Percentiles rank a stretch among this genome's conserved stretches.
Evolutionary conservation across 2,113 vertebrate species (phyloP).

Genomic region (Ictidomys tridecemlineatus): DNA sequence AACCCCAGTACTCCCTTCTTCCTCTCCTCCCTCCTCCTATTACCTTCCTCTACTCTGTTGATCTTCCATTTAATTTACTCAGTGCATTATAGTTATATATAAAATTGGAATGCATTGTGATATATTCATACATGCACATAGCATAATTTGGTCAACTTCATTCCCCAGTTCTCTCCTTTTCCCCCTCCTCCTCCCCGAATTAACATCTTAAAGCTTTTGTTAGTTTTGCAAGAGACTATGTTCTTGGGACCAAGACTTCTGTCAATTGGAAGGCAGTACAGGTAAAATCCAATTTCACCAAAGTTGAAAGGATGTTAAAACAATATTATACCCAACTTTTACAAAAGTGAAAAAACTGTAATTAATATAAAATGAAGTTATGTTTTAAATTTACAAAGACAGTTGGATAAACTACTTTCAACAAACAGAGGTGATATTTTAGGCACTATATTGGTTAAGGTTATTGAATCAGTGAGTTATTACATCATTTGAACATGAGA

Average conservation of each 20-base stretch:
- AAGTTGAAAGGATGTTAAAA: not conserved
- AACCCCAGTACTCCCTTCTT: too few relatives aligned
- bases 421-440: not conserved
- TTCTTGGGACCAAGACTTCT: not conserved
- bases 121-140: too few relatives aligned
- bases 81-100: too few relatives aligned
- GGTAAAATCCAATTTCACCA: not conserved
- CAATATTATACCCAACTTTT: not conserved
- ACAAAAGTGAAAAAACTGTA: not conserved
- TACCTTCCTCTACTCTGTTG: too few relatives aligned
- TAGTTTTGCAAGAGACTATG: constrained; percentile 55
- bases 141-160: too few relatives aligned
- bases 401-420: constrained; percentile 1
- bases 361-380: constrained; percentile 20
- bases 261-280: not conserved
- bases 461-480: not conserved
- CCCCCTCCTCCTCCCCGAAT: not conserved
- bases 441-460: not conserved
- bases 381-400: constrained; percentile 40
- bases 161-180: too few relatives aligned
- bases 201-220: constrained; percentile 25
- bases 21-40: too few relatives aligned
- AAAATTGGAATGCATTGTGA: too few relatives aligned
- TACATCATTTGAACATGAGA: constrained; percentile 45
- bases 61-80: too few relatives aligned